Evolutionary conservation across 2,888 invertebrate species (phyloP).

Genomic region (Heliconius sara): DNA sequence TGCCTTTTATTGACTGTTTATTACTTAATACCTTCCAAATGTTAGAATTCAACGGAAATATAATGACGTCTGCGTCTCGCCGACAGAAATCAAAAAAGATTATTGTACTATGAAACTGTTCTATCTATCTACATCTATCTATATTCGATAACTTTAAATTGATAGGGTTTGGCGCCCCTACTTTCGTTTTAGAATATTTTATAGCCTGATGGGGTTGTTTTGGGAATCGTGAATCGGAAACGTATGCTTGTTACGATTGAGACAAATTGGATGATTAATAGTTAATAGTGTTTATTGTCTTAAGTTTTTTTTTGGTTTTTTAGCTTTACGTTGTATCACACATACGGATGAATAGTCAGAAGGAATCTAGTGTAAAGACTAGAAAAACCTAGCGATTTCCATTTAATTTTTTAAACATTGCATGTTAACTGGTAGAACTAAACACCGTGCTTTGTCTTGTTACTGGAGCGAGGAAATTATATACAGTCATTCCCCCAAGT

Average conservation of each 20-base stretch:
- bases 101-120: constrained; percentile 23
- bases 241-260: constrained; percentile 20
- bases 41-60: constrained; percentile 37
- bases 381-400: neutral
- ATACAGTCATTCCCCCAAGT: too few relatives aligned
- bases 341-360: too few relatives aligned
- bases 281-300: neutral
- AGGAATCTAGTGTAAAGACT: too few relatives aligned
- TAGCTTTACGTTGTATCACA: neutral
- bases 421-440: neutral
- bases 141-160: neutral
- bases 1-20: constrained; percentile 77
- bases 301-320: too few relatives aligned
- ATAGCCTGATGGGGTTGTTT: constrained; percentile 21
- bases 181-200: constrained; percentile 26
- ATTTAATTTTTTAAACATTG: neutral
- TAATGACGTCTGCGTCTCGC: constrained; percentile 37
- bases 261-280: constrained; percentile 18
- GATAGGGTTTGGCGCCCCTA: constrained; percentile 29
- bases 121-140: constrained; percentile 16
- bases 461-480: too few relatives aligned
- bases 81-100: constrained; percentile 41
- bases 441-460: neutral
- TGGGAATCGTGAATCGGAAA: constrained; percentile 30
- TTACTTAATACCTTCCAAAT: constrained; percentile 70